phyloP scores from a whole-genome alignment of 2,797 vertebrate genomes.

The Avahi laniger region DNA sequence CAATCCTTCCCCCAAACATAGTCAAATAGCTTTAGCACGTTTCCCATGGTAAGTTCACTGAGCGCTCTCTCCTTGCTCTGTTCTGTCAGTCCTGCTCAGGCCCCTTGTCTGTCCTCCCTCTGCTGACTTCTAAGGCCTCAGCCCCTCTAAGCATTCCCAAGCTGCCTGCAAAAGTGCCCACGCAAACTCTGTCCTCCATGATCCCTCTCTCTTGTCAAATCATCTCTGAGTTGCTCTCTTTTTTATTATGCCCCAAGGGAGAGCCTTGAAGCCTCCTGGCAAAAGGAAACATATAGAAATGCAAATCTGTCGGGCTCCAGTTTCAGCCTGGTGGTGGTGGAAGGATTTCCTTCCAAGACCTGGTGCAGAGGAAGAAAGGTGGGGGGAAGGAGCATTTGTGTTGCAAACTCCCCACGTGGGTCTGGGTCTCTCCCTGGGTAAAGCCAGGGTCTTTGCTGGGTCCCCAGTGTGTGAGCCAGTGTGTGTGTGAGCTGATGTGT shows the following conservation, averaged over 20 bases:
- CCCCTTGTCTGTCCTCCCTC: not conserved
- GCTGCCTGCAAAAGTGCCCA: not conserved
- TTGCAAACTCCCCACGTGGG: not conserved
- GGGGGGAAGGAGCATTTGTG: not conserved
- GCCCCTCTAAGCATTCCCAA: not conserved
- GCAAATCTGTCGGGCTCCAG: not conserved
- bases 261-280: not conserved
- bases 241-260: not conserved
- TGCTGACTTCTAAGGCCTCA: not conserved
- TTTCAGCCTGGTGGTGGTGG: not conserved
- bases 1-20: not conserved
- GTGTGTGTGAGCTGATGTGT: not conserved
- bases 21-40: not conserved
- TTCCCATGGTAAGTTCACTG: not conserved
- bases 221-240: not conserved
- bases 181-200: not conserved
- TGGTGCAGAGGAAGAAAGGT: not conserved
- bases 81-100: not conserved
- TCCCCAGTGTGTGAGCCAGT: not conserved
- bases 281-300: not conserved
- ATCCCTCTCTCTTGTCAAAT: not conserved
- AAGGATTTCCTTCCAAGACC: not conserved
- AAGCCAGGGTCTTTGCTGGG: not conserved
- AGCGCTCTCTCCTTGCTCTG: not conserved
- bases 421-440: not conserved